Conservation (phyloP, 2,113 vertebrate species). For the Protobothrops mucrosquamatus region DNA sequence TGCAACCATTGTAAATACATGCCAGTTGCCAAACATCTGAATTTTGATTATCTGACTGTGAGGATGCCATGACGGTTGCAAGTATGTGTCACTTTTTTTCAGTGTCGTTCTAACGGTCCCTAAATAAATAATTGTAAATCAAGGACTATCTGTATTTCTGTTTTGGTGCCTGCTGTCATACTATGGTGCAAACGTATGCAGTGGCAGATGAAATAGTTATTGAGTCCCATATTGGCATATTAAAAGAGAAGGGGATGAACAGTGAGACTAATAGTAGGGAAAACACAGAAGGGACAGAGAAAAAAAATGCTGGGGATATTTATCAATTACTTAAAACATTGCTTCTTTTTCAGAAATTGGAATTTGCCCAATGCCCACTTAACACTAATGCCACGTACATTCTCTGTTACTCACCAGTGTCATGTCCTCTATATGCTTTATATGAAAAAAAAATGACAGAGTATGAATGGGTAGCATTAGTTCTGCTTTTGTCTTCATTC, state of each 20-base stretch:
- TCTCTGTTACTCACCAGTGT: background rate
- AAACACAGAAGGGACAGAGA: background rate
- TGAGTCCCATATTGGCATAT: background rate
- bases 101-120: background rate
- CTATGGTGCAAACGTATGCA: background rate
- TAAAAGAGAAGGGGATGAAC: background rate
- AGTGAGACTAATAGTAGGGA: background rate
- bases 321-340: background rate
- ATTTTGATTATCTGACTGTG: background rate
- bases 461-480: background rate
- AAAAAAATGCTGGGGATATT: background rate
- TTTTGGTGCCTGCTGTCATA: background rate
- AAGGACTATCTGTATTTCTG: background rate
- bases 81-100: background rate
- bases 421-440: background rate
- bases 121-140: background rate
- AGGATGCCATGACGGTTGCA: background rate
- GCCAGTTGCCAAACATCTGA: background rate
- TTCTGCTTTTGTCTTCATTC: background rate
- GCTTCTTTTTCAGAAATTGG: background rate
- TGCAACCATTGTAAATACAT: background rate
- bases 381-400: background rate
- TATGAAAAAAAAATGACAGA: background rate
- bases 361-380: background rate
- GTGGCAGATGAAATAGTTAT: background rate